Percentiles rank a stretch among this genome's conserved stretches.
Conservation (phyloP, 2,113 vertebrate genomes). For the Gallinago jamesoni region DNA sequence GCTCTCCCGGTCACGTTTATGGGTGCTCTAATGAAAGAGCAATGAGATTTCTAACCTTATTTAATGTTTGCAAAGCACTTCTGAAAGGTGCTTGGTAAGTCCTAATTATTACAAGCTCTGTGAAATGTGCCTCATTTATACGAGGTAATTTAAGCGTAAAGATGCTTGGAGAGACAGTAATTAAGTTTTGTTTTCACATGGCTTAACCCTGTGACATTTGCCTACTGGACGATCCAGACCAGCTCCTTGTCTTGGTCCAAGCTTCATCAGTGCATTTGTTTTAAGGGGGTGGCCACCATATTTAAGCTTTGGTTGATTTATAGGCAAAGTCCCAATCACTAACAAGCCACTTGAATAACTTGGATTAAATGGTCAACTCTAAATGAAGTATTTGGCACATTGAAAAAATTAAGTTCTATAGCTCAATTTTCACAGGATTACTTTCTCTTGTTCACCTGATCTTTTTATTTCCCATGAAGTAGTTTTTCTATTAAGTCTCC, state of each 20-base stretch:
- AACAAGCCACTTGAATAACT: neutral
- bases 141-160: neutral
- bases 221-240: neutral
- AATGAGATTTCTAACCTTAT: neutral
- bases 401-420: neutral
- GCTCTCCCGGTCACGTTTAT: accelerated
- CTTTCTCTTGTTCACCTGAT: neutral
- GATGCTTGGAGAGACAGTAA: neutral
- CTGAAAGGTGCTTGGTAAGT: constrained; percentile 5
- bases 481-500: neutral
- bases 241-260: neutral
- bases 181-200: constrained; percentile 16
- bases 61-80: constrained; percentile 12
- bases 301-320: neutral
- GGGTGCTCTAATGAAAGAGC: neutral
- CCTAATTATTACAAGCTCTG: neutral
- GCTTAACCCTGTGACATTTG: neutral
- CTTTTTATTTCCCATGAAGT: neutral
- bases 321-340: neutral
- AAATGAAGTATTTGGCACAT: neutral
- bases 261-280: neutral
- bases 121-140: neutral
- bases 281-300: neutral
- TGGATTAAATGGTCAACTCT: neutral
- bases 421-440: neutral